phyloP scores from a whole-genome alignment of 1,140 invertebrate species.

The Cecropterus lyciades region DNA sequence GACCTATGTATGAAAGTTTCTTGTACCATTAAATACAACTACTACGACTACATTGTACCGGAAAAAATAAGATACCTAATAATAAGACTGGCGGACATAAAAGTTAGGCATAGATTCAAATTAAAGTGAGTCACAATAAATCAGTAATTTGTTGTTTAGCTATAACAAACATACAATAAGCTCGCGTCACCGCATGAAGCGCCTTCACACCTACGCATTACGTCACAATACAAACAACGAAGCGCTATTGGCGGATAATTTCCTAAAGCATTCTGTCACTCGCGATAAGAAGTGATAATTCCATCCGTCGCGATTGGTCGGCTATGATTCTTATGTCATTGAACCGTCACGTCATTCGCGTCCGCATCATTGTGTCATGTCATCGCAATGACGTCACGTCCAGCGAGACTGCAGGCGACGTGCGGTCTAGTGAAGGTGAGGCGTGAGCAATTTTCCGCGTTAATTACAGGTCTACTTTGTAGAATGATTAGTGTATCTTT shows the following conservation, averaged over 20 bases:
- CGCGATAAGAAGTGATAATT: conserved; percentile 14
- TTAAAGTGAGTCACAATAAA: too few relatives aligned
- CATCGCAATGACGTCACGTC: conserved; percentile 11
- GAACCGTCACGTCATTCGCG: conserved; percentile 12
- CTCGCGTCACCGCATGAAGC: background rate
- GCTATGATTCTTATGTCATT: conserved; percentile 3
- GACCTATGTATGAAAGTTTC: too few relatives aligned
- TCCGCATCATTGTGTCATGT: conserved; percentile 17
- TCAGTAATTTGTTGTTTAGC: too few relatives aligned
- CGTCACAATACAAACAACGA: conserved; percentile 1
- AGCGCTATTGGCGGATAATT: background rate
- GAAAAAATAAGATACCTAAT: too few relatives aligned
- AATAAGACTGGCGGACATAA: too few relatives aligned
- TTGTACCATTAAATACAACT: too few relatives aligned
- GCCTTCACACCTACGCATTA: background rate
- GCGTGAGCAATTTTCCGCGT: conserved; percentile 6
- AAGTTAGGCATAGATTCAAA: too few relatives aligned
- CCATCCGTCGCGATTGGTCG: conserved; percentile 11
- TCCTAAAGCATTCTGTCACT: conserved; percentile 1
- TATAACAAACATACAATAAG: conserved; percentile 1
- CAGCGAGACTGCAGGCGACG: conserved; percentile 16
- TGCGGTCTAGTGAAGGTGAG: conserved; percentile 21
- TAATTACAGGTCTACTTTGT: conserved; percentile 15
- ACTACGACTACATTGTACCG: too few relatives aligned
- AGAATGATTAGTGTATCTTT: conserved; percentile 11